Evolutionary conservation across 2,797 vertebrate species (phyloP), one percentile per base, ranked within the genome.

Genomic region (Ibycter americanus): DNA sequence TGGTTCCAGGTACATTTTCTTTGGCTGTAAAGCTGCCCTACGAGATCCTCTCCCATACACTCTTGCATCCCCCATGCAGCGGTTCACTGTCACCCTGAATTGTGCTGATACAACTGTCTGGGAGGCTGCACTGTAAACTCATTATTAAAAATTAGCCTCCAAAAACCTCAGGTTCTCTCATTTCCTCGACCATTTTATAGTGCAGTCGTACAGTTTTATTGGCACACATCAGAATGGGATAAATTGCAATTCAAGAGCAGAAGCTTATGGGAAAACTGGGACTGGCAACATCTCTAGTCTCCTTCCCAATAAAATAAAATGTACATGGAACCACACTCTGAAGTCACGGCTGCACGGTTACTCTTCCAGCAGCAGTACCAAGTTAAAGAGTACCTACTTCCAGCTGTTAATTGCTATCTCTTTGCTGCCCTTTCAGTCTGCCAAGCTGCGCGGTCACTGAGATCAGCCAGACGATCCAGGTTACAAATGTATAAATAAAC

Each of bases 51-150:
- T 87, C 34, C 44, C 13, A 8, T 11, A 13, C 0, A 0, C 7
- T 87, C 8, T 7, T 0, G 1, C 44, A 8, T 72, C 23, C 34
- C 54, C 54, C 29, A 4, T 0, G 0, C 32, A 3, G 3, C 9
- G 7, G 56, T 23, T 88, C 56, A 15, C 92, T 67, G 56, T 90
- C 71, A 87, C 65, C 40, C 87, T 78, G 61, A 81, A 76, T 34
- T 90, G 87, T 83, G 82, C 93, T 88, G 91, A 94, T 71, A 65
- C 56, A 81, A 78, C 27, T 46, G 4, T 65, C 87, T 88, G 56
- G 42, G 72, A 94, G 46, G 49, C 76, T 87, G 76, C 19, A 11
- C 82, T 83, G 72, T 94, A 95, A 91, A 90, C 76, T 88, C 79
- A 58, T 63, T n/a, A 10, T 54, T 76, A 88, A 86, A 94, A 97